Base-by-base conservation (phyloP, 1,140 invertebrate genomes). In the Camponotus vicinus region DNA sequence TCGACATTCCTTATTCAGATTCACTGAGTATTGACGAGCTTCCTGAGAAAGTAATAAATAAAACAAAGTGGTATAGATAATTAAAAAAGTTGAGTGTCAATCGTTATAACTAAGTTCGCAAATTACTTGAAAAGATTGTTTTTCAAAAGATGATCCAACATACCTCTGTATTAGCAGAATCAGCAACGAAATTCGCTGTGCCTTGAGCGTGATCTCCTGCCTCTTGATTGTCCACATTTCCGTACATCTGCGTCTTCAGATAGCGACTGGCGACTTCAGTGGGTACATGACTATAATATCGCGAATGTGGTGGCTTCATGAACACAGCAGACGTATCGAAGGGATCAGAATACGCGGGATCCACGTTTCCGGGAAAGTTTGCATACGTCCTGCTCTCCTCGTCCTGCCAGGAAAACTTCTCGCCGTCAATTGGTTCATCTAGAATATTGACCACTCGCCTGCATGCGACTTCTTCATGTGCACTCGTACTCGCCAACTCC, bases 371-470 rank as follows among this genome's bases (percentile, higher is more conserved):
- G 0, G 93, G 92, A 67, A 95, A 94, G 86, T 95, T 95, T 0
- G 93, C 94, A 18, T 95, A 95, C 0, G 93, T 93, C 40, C 94
- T 88, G 67, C 94, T 93, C 0, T 95, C 91, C 0, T 93, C 91
- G 21, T 75, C 42, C 18, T 92, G 91, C 94, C 94, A 95, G 59
- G 91, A 92, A 1, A 92, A 89, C 0, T 86, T 88, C 45, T 91
- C 73, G 9, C 86, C 96, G 92, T 98, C 97, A 63, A 98, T 98
- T 0, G 97, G 97, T 86, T 97, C 97, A 92, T 98, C 97, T 0
- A 98, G 93, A 85, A 98, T 96, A 57, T 97, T 97, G 13, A 97
- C 94, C 0, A 95, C 93, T 78, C 92, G 92, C 5, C 90, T 92
- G 88, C 79, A 93, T 57, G 86, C 52, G 3, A 80, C 82, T 21